A percentile compares a stretch with the other conserved stretches of the same genome.
Conservation (phyloP, 2,113 vertebrate genomes). For the Morone saxatilis region DNA sequence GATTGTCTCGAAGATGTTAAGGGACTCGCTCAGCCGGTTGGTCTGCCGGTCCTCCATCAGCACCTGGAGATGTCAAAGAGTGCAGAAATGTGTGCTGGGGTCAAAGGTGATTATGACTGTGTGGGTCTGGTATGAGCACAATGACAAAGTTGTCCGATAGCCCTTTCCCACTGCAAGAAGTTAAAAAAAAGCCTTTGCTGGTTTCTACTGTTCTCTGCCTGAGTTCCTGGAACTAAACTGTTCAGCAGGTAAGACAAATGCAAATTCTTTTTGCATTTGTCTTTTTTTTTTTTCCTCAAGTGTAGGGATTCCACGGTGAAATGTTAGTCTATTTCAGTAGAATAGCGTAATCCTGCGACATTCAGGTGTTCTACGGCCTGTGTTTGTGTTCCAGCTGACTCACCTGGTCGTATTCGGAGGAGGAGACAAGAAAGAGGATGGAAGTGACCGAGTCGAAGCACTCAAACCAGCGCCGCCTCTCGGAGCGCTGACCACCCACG, state of each 20-base stretch:
- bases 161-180: no score
- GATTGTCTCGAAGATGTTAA: constrained; percentile 99
- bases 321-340: background rate
- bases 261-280: no score
- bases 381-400: constrained; percentile 1
- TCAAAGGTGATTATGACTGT: background rate
- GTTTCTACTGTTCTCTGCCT: no score
- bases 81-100: background rate
- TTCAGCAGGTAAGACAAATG: no score
- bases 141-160: background rate
- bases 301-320: no score
- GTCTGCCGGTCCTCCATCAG: constrained; percentile 98
- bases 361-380: background rate
- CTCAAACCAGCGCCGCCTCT: constrained; percentile 96
- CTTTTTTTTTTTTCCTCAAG: no score
- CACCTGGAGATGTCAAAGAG: constrained; percentile 77
- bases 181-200: no score
- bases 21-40: constrained; percentile 96
- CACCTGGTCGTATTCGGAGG: constrained; percentile 95
- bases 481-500: constrained; percentile 94
- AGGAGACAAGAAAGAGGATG: constrained; percentile 96
- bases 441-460: constrained; percentile 98
- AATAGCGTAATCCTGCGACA: background rate
- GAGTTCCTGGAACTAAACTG: no score
- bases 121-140: background rate